Base-by-base conservation (phyloP, 1,140 invertebrate genomes). In the Tetramorium parvispinum region DNA sequence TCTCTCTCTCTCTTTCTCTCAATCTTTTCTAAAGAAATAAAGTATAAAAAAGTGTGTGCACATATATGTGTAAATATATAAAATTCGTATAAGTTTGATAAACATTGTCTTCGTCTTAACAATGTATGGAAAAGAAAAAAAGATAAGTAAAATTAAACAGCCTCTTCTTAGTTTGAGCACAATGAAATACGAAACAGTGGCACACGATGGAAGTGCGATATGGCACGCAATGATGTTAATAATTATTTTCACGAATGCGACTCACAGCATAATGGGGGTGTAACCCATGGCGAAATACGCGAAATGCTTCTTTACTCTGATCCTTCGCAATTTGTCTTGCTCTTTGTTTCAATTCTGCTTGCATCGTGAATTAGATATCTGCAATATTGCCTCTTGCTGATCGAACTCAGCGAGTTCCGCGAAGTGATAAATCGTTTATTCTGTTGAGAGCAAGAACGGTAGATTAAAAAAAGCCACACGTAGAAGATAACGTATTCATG, bases 401-500 rank as follows among this genome's bases (percentile, higher is more conserved):
- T 86, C 66, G 40, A 91, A 86, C 65, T 87, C 61, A 18, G 76
- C 46, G 70, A 85, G 76, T 90, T 92, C 87, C 85, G 57, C 66
- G 78, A 88, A 89, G n/a, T 43, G 79, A 65, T 73, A 63, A 86
- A 77, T 76, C 79, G 49, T 75, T 85, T 81, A 65, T 85, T 85
- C 88, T 83, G 73, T 55, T 43, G n/a, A 32, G 73, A 73, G 32
- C 32, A 87, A 78, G 88, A 63, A 55, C 59, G 43, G 21, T 49
- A 83, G 78, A 87, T 89, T 85, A 53, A 70, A 83, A 32, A 77
- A 90, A 89, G n/a, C 77, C 24, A 66, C 78, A 85, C 88, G 88
- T 87, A 83, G 49, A 7, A 59, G 3, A 83, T 89, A 79, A 89
- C 40, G 46, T 90, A 90, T 89, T 87, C 78, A 87, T 73, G 78